Conservation (phyloP, 2,888 invertebrate genomes). For the Callosobruchus maculatus region DNA sequence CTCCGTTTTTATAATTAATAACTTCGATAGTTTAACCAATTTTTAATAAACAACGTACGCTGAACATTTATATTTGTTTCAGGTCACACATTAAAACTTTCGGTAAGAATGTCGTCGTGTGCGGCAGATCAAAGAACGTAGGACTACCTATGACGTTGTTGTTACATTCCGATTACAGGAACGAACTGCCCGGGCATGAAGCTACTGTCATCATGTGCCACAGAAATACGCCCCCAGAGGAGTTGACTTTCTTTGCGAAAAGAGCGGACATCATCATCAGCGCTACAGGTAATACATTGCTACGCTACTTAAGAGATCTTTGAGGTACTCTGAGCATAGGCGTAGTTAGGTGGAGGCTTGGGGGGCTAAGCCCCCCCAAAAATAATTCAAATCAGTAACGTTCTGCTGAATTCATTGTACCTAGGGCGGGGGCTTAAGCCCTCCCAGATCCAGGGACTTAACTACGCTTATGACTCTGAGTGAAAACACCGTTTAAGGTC, state of each 20-base stretch:
- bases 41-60: too few relatives aligned
- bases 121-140: slow-evolving; percentile 89
- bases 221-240: slow-evolving; percentile 76
- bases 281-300: slow-evolving; percentile 58
- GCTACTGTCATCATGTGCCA: slow-evolving; percentile 90
- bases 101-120: slow-evolving; percentile 84
- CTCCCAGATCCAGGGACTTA: too few relatives aligned
- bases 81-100: slow-evolving; percentile 68
- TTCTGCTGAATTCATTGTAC: too few relatives aligned
- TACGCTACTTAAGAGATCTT: background rate
- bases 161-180: slow-evolving; percentile 73
- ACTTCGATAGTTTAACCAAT: too few relatives aligned
- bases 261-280: slow-evolving; percentile 75
- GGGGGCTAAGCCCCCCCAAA: too few relatives aligned
- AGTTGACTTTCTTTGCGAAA: slow-evolving; percentile 65
- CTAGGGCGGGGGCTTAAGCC: too few relatives aligned
- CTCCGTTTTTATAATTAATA: too few relatives aligned
- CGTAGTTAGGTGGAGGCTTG: too few relatives aligned
- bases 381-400: too few relatives aligned
- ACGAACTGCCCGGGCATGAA: slow-evolving; percentile 70
- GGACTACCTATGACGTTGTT: slow-evolving; percentile 86
- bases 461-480: too few relatives aligned
- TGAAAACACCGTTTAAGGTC: too few relatives aligned
- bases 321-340: too few relatives aligned
- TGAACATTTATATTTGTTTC: slow-evolving; percentile 3